Evolutionary conservation across 2,797 vertebrate genomes (phyloP).

Genomic region (Danio albolineatus): DNA sequence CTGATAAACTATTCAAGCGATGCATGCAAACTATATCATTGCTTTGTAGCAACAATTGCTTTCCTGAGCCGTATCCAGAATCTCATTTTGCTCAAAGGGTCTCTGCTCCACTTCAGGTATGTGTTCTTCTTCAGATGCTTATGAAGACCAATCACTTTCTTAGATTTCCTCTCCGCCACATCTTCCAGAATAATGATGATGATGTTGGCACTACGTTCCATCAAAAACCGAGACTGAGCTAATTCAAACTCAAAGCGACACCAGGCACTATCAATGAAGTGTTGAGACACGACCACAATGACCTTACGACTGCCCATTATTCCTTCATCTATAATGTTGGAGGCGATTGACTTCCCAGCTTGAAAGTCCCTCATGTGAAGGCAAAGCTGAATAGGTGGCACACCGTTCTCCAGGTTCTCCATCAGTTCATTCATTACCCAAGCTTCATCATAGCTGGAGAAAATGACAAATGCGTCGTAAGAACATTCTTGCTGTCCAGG

Average conservation of each 20-base stretch:
- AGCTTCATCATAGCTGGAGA: slow-evolving; percentile 81
- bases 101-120: slow-evolving; percentile 81
- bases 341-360: slow-evolving; percentile 76
- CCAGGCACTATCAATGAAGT: slow-evolving; percentile 73
- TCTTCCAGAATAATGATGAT: slow-evolving; percentile 80
- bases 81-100: slow-evolving; percentile 69
- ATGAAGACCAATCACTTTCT: slow-evolving; percentile 76
- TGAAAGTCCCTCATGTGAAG: slow-evolving; percentile 82
- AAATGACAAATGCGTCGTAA: slow-evolving; percentile 86
- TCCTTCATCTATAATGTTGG: slow-evolving; percentile 84
- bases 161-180: slow-evolving; percentile 72
- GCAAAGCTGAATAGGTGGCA: slow-evolving; percentile 78
- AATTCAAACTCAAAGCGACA: slow-evolving; percentile 71
- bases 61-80: slow-evolving; percentile 79
- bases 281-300: slow-evolving; percentile 71
- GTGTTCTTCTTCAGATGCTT: slow-evolving; percentile 81
- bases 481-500: slow-evolving; percentile 44
- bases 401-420: slow-evolving; percentile 78
- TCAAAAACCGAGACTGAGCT: slow-evolving; percentile 76
- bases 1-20: background rate
- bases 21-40: background rate
- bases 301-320: slow-evolving; percentile 79
- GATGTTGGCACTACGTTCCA: slow-evolving; percentile 77
- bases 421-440: slow-evolving; percentile 83
- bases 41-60: background rate